These are phyloP conservation scores for Drosophila hydei DNA, from an alignment of 1,140 invertebrate species.

Conservation along the genomic window DNA sequence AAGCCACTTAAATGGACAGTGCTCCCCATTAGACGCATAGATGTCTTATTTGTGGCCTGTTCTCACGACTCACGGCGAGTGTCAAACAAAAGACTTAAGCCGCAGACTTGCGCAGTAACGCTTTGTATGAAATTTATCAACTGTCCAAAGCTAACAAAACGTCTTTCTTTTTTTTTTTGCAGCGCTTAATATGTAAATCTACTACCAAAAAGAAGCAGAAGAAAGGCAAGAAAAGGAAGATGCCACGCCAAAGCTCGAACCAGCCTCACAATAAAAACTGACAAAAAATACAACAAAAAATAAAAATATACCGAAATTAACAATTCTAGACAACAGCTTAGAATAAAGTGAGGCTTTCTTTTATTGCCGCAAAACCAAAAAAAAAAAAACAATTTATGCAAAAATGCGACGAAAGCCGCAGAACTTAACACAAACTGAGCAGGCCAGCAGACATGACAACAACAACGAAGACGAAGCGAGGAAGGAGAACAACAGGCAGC, in stretches of 20 bases:
- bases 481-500: conserved; percentile 27
- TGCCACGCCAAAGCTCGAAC: conserved; percentile 45
- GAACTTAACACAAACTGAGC: conserved; percentile 54
- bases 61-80: conserved; percentile 11
- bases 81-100: conserved; percentile 57
- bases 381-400: conserved; percentile 63
- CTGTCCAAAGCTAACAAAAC: conserved; percentile 15
- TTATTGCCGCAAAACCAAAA: conserved; percentile 20
- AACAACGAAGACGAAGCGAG: conserved; percentile 8
- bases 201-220: conserved; percentile 9
- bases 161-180: conserved; percentile 30
- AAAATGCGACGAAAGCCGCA: conserved; percentile 79
- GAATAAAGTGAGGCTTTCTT: conserved; percentile 25
- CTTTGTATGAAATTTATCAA: conserved; percentile 10
- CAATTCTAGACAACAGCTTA: conserved; percentile 36
- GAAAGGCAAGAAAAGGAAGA: conserved; percentile 18
- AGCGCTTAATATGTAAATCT: conserved; percentile 44
- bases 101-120: conserved; percentile 36
- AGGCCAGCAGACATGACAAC: conserved; percentile 39
- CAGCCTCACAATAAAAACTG: conserved; percentile 29
- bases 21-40: conserved; percentile 35
- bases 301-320: conserved; percentile 34
- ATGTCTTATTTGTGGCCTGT: conserved; percentile 24
- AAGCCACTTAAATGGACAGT: conserved; percentile 36
- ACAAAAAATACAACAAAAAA: conserved; percentile 26